Percentiles rank a stretch among this genome's conserved stretches.
phyloP scores from a whole-genome alignment of 2,113 vertebrate genomes.

The Phycodurus eques region DNA sequence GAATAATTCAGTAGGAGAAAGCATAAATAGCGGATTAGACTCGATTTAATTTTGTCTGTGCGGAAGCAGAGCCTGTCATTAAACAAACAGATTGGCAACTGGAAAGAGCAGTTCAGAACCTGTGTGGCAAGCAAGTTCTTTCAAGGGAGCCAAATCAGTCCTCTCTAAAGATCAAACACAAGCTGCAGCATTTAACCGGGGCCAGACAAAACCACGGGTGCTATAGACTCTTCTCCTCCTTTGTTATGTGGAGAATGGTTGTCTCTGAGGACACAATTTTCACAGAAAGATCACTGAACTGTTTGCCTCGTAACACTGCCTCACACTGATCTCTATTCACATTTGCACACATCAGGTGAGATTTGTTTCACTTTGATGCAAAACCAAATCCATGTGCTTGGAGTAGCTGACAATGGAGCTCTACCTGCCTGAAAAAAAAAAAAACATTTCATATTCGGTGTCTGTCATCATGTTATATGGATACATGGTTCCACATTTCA shows the following conservation, averaged over 20 bases:
- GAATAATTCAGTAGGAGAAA: constrained; percentile 76
- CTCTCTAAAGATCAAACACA: constrained; percentile 58
- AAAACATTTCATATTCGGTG: constrained; percentile 6
- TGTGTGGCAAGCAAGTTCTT: constrained; percentile 56
- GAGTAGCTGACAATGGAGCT: not conserved
- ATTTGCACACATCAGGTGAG: constrained; percentile 28
- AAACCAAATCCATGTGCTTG: constrained; percentile 1
- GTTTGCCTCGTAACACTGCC: constrained; percentile 27
- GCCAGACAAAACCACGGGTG: constrained; percentile 41
- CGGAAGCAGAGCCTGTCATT: constrained; percentile 59
- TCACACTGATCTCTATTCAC: constrained; percentile 16
- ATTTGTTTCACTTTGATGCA: constrained; percentile 28
- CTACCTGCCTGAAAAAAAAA: constrained; percentile 1
- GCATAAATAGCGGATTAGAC: constrained; percentile 78
- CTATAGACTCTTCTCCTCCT: constrained; percentile 24
- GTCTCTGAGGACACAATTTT: constrained; percentile 30
- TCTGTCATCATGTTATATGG: constrained; percentile 1
- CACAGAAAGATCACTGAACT: constrained; percentile 19
- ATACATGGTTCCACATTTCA: not conserved
- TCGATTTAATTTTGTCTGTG: constrained; percentile 76
- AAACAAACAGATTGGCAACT: constrained; percentile 61
- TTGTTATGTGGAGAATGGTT: constrained; percentile 12
- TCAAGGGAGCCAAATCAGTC: constrained; percentile 52
- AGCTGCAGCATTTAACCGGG: constrained; percentile 40
- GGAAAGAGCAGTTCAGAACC: constrained; percentile 57